Percentiles rank a stretch among this genome's conserved stretches.
These are phyloP conservation scores for Liasis olivaceus DNA, from an alignment of 2,797 vertebrate species.

Conservation along the genomic window DNA sequence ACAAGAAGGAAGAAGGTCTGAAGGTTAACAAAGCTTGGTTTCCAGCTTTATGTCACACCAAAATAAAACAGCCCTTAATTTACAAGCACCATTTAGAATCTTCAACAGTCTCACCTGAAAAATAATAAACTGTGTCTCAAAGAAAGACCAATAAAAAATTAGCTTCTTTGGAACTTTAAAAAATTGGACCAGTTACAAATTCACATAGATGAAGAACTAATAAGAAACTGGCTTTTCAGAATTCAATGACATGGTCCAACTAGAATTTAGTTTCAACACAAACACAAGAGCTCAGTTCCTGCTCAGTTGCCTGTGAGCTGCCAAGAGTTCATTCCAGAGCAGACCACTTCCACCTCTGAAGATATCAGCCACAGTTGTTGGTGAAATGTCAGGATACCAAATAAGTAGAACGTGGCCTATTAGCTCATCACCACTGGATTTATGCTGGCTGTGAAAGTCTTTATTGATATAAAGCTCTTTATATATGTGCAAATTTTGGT, in stretches of 20 bases:
- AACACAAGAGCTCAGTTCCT: neutral
- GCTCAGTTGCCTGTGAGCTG: neutral
- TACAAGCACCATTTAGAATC: neutral
- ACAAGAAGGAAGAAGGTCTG: neutral
- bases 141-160: neutral
- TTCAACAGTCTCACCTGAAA: neutral
- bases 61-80: neutral
- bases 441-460: neutral
- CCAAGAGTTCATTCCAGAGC: neutral
- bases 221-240: neutral
- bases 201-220: neutral
- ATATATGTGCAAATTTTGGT: neutral
- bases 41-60: neutral
- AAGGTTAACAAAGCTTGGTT: neutral
- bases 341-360: neutral
- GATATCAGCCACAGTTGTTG: neutral
- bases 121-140: neutral
- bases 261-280: neutral
- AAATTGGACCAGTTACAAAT: neutral
- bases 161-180: neutral
- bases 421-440: neutral
- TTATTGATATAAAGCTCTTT: neutral
- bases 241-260: neutral
- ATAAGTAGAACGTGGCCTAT: neutral
- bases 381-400: neutral